Base-by-base conservation (phyloP, 2,113 vertebrate genomes). In the Corapipo altera region DNA sequence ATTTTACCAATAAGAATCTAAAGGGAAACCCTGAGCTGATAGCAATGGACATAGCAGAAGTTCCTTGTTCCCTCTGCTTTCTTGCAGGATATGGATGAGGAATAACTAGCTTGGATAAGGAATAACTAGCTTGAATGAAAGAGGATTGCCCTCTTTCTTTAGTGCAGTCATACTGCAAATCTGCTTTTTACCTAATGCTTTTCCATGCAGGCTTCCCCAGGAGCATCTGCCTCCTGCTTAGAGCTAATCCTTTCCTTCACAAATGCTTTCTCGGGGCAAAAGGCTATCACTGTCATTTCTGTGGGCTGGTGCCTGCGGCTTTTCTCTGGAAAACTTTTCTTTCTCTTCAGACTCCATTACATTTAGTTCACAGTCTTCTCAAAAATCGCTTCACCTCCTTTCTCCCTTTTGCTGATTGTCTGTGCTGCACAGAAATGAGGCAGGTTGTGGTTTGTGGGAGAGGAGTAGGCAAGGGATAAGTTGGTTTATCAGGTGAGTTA, bases 111-210 rank as follows among this genome's bases (percentile, higher is more conserved):
- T 57, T 94, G 73, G 64, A 83, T 79, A 17, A 82, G 49, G 48
- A 67, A 35, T 78, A 92, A 82, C 54, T 66, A 78, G 51, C 74
- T 81, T 48, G 61, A 52, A 51, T 75, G 43, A 64, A 88, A 83
- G 46, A 84, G 64, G 76, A 87, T 92, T 95, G 75, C 83, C 58
- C 21, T 87, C 61, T 80, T 81, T 75, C 48, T 86, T 89, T 87
- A 69, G 35, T 30, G 23, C 18, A 30, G 43, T 90, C 75, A 33
- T 57, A 48, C 57, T 84, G 52, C 52, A 96, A 71, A 93, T 77
- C 65, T 67, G 61, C 48, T 85, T 95, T 96, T 83, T 59, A 85
- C 64, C 78, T 89, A 81, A 76, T 76, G 62, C 71, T 83, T 84
- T 93, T 75, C 75, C 4, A 3, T 3, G 2, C 37, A 41, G 39